A percentile compares a stretch with the other conserved stretches of the same genome.
These are phyloP conservation scores for Calidris pygmaea DNA, from an alignment of 2,113 vertebrate genomes.

Conservation along the genomic window DNA sequence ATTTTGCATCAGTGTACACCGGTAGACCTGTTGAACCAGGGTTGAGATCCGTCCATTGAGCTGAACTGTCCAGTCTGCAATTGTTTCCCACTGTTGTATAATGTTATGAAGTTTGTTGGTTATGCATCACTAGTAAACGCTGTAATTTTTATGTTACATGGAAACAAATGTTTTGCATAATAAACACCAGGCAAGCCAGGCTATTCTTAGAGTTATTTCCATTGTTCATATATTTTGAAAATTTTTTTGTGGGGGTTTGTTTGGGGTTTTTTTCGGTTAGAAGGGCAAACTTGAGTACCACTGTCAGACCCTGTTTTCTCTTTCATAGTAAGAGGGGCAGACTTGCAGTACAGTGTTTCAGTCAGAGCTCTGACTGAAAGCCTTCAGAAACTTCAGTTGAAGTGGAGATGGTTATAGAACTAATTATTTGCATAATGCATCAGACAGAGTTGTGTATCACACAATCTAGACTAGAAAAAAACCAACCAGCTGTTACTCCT, in stretches of 20 bases:
- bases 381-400: background rate
- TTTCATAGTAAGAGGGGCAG: background rate
- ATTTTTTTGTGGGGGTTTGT: background rate
- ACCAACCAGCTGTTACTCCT: background rate
- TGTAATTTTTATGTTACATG: background rate
- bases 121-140: background rate
- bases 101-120: background rate
- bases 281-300: background rate
- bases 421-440: background rate
- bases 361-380: background rate
- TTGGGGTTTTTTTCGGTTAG: background rate
- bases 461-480: background rate
- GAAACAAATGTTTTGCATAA: background rate
- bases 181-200: background rate
- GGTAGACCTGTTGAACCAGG: background rate
- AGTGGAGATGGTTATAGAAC: background rate
- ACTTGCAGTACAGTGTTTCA: background rate
- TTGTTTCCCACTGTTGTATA: background rate
- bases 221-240: background rate
- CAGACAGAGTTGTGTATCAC: background rate
- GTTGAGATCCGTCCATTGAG: background rate
- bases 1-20: background rate
- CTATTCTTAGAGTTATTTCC: background rate
- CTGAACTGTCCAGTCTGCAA: background rate
- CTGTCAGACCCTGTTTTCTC: background rate